phyloP scores from a whole-genome alignment of 2,797 vertebrate species.

The Botia almorhae region DNA sequence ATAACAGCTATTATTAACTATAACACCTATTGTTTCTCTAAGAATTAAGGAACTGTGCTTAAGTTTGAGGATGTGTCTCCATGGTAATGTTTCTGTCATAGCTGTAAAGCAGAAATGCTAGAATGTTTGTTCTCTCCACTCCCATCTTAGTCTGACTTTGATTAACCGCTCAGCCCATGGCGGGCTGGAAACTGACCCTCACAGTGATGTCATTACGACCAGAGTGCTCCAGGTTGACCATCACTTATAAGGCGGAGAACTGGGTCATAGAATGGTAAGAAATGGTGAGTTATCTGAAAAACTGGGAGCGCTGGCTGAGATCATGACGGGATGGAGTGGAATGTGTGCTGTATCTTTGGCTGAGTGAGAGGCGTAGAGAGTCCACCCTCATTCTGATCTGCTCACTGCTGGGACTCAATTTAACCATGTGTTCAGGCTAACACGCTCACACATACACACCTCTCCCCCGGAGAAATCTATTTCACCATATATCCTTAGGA shows the following conservation, averaged over 20 bases:
- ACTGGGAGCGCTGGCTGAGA: slow-evolving; percentile 51
- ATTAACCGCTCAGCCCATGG: slow-evolving; percentile 75
- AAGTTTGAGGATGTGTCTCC: no score
- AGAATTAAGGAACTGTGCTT: slow-evolving; percentile 15
- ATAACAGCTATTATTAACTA: no score
- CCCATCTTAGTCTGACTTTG: slow-evolving; percentile 73
- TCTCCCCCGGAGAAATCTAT: slow-evolving; percentile 47
- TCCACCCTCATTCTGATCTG: slow-evolving; percentile 47
- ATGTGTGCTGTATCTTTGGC: slow-evolving; percentile 56
- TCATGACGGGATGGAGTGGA: slow-evolving; percentile 57
- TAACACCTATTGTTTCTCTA: slow-evolving; percentile 4
- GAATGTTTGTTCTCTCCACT: slow-evolving; percentile 49
- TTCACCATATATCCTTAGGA: slow-evolving; percentile 46
- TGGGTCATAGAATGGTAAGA: slow-evolving; percentile 53
- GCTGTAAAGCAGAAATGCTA: slow-evolving; percentile 37
- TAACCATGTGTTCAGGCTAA: slow-evolving; percentile 38
- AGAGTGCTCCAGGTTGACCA: slow-evolving; percentile 74
- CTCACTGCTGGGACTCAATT: slow-evolving; percentile 34
- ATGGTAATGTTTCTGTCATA: slow-evolving; percentile 45
- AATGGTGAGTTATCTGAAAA: slow-evolving; percentile 42
- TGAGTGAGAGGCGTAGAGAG: slow-evolving; percentile 42
- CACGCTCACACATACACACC: slow-evolving; percentile 35
- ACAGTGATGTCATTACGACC: slow-evolving; percentile 76
- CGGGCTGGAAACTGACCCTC: slow-evolving; percentile 75
- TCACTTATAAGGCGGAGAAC: slow-evolving; percentile 55